These are phyloP conservation scores for Nomia melanderi DNA, from an alignment of 1,140 invertebrate species.

Conservation along the genomic window DNA sequence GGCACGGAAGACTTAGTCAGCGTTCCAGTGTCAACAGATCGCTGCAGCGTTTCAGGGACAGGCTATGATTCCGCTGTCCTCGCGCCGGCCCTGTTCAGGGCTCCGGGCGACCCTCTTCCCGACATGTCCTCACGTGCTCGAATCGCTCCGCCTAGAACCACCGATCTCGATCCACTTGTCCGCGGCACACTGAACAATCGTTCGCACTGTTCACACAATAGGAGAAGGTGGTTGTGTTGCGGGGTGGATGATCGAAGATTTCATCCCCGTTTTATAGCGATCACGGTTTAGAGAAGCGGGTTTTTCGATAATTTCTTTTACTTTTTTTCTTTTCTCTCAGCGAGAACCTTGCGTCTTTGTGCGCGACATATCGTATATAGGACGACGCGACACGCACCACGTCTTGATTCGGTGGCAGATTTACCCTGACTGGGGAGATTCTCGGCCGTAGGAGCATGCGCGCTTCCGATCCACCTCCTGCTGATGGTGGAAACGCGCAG, in stretches of 20 bases:
- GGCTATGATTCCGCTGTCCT: not conserved
- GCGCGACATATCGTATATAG: conserved; percentile 65
- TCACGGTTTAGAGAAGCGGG: too few relatives aligned
- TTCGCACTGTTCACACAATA: conserved; percentile 9
- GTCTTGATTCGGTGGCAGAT: conserved; percentile 79
- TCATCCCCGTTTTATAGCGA: too few relatives aligned
- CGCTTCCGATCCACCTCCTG: conserved; percentile 71
- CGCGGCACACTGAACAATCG: not conserved
- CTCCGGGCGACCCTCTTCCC: not conserved
- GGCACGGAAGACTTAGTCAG: not conserved
- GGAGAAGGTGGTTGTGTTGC: too few relatives aligned
- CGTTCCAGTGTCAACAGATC: not conserved
- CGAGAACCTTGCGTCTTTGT: conserved; percentile 44
- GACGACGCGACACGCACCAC: conserved; percentile 68
- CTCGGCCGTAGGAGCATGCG: conserved; percentile 77
- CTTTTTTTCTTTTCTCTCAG: conserved; percentile 20
- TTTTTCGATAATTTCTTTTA: too few relatives aligned
- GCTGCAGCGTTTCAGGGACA: not conserved
- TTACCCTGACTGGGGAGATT: conserved; percentile 80
- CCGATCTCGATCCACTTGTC: not conserved
- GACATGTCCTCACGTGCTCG: conserved; percentile 4
- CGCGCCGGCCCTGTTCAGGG: not conserved
- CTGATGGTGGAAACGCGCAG: conserved; percentile 65
- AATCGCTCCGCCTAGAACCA: too few relatives aligned
- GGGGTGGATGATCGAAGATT: too few relatives aligned